Evolutionary conservation across 2,797 vertebrate species (phyloP).

Genomic region (Siniperca obscura): DNA sequence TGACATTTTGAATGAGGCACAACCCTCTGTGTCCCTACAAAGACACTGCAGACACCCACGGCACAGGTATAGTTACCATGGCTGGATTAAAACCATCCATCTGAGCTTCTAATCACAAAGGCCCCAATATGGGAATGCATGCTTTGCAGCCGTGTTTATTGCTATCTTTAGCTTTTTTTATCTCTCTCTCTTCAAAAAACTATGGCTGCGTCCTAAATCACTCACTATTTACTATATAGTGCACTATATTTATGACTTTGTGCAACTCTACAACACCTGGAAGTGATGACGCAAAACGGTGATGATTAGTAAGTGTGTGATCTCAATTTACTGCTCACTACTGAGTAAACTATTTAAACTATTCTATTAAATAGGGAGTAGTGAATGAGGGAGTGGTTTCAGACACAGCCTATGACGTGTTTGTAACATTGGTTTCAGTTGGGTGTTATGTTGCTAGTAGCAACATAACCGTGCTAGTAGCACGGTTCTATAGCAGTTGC

Average conservation of each 20-base stretch:
- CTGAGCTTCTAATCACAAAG: not conserved
- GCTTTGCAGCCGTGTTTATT: not conserved
- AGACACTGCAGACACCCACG: not conserved
- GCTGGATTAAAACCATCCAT: not conserved
- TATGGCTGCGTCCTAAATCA: not conserved
- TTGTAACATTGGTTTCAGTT: not conserved
- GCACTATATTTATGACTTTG: not conserved
- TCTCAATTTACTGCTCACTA: not conserved
- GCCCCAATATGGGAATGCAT: not conserved
- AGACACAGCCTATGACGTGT: not conserved
- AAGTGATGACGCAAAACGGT: no score
- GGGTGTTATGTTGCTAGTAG: not conserved
- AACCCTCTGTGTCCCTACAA: not conserved
- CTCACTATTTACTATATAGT: not conserved
- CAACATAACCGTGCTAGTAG: not conserved
- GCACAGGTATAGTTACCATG: not conserved
- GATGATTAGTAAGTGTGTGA: not conserved
- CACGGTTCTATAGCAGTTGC: not conserved
- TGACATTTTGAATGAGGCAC: not conserved
- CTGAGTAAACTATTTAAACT: no score
- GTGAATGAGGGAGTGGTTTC: not conserved
- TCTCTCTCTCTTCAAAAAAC: not conserved
- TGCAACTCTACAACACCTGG: no score
- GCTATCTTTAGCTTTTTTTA: not conserved
- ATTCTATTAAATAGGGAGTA: no score